Evolutionary conservation across 53 echinoderm and acorn worm genomes (phyloP).

Genomic region (Arbacia lixula): DNA sequence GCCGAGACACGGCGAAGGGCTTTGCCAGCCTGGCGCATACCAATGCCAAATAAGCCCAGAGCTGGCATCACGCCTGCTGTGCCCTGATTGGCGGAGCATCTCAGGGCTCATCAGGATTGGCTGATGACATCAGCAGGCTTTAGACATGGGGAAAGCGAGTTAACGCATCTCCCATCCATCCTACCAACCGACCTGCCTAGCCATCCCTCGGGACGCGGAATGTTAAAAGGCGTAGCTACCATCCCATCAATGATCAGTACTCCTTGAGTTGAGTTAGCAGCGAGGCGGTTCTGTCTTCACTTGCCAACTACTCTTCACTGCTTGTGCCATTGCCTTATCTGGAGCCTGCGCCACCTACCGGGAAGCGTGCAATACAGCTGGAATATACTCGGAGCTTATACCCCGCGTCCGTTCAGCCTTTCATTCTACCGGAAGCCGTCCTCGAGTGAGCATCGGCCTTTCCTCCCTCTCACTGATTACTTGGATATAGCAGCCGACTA

Average conservation of each 20-base stretch:
- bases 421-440: conserved; percentile 46
- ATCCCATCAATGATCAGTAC: conserved; percentile 60
- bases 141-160: conserved; percentile 14
- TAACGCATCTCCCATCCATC: conserved; percentile 40
- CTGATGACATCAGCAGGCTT: conserved; percentile 39
- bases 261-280: conserved; percentile 54
- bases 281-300: conserved; percentile 53
- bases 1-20: conserved; percentile 25
- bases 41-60: conserved; percentile 98
- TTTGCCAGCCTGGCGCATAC: conserved; percentile 79
- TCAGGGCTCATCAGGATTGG: conserved; percentile 60
- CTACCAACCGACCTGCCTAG: too few relatives aligned
- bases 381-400: conserved; percentile 34
- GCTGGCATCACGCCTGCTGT: conserved; percentile 64
- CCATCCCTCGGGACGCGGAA: conserved; percentile 34
- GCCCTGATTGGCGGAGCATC: conserved; percentile 65
- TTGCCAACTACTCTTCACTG: conserved; percentile 13
- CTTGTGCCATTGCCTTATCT: conserved; percentile 54
- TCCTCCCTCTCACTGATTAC: conserved; percentile 18
- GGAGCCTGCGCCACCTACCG: conserved; percentile 26
- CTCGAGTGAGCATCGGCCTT: conserved; percentile 29
- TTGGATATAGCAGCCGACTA: conserved; percentile 42
- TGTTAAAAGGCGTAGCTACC: conserved; percentile 40
- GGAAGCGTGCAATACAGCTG: conserved; percentile 55
- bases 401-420: neutral